Percentiles rank a stretch among this genome's conserved stretches.
Conservation (phyloP, 1,140 invertebrate genomes). For the Lordiphosa clarofinis region DNA sequence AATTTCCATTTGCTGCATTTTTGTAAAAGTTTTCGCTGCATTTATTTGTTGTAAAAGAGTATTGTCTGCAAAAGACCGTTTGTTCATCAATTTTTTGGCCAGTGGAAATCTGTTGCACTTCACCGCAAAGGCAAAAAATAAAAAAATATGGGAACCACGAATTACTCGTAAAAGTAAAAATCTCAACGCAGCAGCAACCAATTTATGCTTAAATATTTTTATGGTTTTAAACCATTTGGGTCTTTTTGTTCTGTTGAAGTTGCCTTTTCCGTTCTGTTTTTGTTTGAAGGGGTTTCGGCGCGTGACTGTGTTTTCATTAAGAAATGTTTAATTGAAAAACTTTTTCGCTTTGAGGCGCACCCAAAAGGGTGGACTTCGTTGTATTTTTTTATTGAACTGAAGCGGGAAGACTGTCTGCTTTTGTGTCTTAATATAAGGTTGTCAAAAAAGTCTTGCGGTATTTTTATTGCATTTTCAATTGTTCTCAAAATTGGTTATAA, state of each 20-base stretch:
- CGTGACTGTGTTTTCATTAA: conserved; percentile 57
- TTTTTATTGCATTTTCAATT: too few relatives aligned
- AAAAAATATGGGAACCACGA: not conserved
- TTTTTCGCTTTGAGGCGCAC: conserved; percentile 60
- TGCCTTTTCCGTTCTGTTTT: conserved; percentile 2
- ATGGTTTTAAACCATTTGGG: conserved; percentile 30
- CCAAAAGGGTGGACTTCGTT: conserved; percentile 12
- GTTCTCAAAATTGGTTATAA: too few relatives aligned
- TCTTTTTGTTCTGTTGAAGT: conserved; percentile 2
- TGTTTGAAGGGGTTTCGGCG: conserved; percentile 10
- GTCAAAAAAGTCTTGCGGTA: too few relatives aligned
- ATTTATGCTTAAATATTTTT: conserved; percentile 59
- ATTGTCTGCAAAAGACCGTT: conserved; percentile 11
- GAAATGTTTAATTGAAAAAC: conserved; percentile 72
- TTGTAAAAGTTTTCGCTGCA: conserved; percentile 27
- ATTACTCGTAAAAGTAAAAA: conserved; percentile 8
- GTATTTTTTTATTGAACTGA: conserved; percentile 47
- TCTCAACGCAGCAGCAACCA: conserved; percentile 42
- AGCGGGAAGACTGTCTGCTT: conserved; percentile 26
- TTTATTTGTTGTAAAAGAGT: conserved; percentile 28
- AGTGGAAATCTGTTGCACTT: conserved; percentile 64
- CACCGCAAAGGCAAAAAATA: conserved; percentile 36
- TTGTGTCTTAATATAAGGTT: not conserved
- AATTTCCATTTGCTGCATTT: conserved; percentile 32
- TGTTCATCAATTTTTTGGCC: conserved; percentile 45